phyloP scores from a whole-genome alignment of 2,113 vertebrate species.

The Orientallactaga bullata region DNA sequence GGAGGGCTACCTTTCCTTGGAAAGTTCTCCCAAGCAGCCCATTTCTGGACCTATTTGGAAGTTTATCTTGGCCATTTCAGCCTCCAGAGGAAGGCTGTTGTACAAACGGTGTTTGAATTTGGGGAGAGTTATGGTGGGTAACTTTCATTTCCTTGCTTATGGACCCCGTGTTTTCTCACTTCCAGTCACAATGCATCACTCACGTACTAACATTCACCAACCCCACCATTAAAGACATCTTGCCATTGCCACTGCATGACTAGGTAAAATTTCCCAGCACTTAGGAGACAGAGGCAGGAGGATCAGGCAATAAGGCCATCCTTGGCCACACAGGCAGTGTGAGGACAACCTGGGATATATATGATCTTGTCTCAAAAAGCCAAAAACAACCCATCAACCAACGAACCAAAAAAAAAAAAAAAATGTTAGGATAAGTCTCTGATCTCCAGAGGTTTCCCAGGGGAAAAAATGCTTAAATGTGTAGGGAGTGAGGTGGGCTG shows the following conservation, averaged over 20 bases:
- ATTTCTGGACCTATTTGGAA: neutral
- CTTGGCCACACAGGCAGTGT: no score
- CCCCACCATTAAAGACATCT: neutral
- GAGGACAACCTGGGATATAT: neutral
- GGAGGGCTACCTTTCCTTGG: neutral
- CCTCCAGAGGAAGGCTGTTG: constrained; percentile 17
- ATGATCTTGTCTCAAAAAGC: no score
- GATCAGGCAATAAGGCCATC: neutral
- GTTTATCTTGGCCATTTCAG: neutral
- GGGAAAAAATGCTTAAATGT: neutral
- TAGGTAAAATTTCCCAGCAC: neutral
- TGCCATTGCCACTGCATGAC: neutral
- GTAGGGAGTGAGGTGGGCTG: neutral
- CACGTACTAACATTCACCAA: neutral
- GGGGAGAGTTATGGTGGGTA: neutral
- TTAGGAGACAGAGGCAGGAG: neutral
- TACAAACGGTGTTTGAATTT: neutral
- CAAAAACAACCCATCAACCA: neutral
- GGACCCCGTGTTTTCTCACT: constrained; percentile 36
- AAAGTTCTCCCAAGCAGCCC: neutral
- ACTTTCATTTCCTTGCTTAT: constrained; percentile 15
- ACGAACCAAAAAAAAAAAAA: no score
- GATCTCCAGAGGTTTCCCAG: neutral
- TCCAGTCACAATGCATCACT: neutral
- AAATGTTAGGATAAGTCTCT: neutral